Evolutionary conservation across 2,113 vertebrate genomes (phyloP).

Genomic region (Calcarius ornatus): DNA sequence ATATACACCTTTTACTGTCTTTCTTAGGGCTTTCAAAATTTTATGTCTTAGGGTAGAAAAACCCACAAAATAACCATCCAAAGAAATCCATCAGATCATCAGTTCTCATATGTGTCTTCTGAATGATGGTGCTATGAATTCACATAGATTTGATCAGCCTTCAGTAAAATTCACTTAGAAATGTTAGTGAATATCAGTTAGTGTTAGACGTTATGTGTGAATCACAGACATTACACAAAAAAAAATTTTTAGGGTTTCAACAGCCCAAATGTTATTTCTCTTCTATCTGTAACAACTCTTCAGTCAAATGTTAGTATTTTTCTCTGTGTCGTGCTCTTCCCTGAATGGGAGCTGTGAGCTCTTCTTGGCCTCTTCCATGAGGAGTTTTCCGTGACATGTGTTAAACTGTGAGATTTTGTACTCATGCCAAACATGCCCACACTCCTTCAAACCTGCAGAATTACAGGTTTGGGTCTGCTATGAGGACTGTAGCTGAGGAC

Average conservation of each 20-base stretch:
- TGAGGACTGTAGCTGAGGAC: neutral
- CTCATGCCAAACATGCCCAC: neutral
- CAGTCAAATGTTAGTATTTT: neutral
- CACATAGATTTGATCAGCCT: neutral
- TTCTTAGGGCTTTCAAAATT: neutral
- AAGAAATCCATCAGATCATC: neutral
- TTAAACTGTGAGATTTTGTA: neutral
- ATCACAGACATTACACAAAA: neutral
- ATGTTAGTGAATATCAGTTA: neutral
- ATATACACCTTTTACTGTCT: neutral
- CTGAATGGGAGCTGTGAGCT: neutral
- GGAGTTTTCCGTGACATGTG: neutral
- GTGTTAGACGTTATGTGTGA: neutral
- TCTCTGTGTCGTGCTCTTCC: fast-evolving
- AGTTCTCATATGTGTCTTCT: neutral
- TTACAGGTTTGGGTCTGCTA: neutral
- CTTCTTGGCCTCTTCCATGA: neutral
- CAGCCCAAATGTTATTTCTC: neutral
- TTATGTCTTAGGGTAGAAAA: neutral
- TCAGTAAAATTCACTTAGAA: neutral
- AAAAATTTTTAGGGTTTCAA: neutral
- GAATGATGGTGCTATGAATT: neutral
- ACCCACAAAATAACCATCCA: neutral
- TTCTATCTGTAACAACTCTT: neutral
- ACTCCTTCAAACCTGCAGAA: neutral